Percentiles rank a stretch among this genome's conserved stretches.
phyloP scores from a whole-genome alignment of 2,797 vertebrate species.

The Scolopax rusticola region DNA sequence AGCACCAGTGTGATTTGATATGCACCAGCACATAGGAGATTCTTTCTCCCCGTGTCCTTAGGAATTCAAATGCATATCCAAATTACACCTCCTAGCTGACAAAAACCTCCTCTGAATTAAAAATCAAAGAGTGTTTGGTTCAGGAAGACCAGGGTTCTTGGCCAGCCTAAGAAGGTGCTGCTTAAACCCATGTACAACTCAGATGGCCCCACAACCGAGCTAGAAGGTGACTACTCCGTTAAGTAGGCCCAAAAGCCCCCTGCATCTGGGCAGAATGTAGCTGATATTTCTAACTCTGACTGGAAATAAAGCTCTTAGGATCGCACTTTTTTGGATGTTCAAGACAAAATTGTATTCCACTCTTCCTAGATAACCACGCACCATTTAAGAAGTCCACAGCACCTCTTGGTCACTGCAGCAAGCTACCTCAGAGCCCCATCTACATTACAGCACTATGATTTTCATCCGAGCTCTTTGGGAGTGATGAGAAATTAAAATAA shows the following conservation, averaged over 20 bases:
- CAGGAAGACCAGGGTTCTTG: not conserved
- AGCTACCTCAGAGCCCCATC: not conserved
- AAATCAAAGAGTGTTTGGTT: not conserved
- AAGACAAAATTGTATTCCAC: not conserved
- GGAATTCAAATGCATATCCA: not conserved
- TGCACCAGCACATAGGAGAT: not conserved
- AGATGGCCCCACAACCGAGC: accelerated
- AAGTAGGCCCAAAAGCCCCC: not conserved
- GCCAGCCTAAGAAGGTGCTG: not conserved
- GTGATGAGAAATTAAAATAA: constrained; percentile 22
- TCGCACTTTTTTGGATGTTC: not conserved
- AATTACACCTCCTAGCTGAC: not conserved
- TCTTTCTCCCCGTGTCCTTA: not conserved
- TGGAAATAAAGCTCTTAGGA: not conserved
- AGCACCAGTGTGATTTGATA: not conserved
- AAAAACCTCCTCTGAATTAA: not conserved
- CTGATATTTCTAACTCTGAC: not conserved
- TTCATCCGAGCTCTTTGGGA: not conserved
- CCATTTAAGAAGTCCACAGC: not conserved
- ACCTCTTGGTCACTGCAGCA: not conserved
- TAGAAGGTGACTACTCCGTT: not conserved
- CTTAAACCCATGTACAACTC: accelerated
- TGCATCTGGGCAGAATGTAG: not conserved
- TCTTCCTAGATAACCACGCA: not conserved
- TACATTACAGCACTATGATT: not conserved